Evolutionary conservation across 2,113 vertebrate species (phyloP).

Genomic region (Erythrolamprus reginae): DNA sequence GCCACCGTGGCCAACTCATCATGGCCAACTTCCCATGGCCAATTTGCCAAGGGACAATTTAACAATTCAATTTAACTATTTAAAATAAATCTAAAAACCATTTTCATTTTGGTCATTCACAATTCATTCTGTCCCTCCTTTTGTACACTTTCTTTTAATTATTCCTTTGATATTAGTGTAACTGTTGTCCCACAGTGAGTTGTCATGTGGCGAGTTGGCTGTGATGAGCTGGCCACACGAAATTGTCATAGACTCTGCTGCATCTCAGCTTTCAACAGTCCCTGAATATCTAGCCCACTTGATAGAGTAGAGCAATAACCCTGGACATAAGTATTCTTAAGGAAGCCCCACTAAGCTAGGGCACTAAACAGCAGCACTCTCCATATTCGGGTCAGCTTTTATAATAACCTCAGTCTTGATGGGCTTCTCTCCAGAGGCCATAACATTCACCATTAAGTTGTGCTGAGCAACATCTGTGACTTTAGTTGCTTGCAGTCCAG

Average conservation of each 20-base stretch:
- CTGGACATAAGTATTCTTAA: background rate
- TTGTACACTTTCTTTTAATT: background rate
- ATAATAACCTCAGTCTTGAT: background rate
- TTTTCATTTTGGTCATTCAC: background rate
- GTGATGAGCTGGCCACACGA: background rate
- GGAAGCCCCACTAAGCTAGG: background rate
- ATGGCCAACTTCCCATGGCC: too few species aligned
- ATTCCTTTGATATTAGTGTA: background rate
- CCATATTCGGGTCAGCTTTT: background rate
- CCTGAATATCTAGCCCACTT: background rate
- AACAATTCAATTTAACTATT: background rate
- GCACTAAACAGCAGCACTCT: background rate
- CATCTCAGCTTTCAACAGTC: background rate
- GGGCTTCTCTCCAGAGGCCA: background rate
- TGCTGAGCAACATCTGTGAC: background rate
- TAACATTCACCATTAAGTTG: background rate
- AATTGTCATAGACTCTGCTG: background rate
- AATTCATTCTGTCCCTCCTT: background rate
- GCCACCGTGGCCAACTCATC: too few species aligned
- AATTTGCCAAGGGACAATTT: background rate
- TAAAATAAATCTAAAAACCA: background rate
- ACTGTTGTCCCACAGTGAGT: background rate
- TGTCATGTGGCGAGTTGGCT: background rate
- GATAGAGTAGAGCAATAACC: background rate
- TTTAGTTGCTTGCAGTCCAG: background rate